These are phyloP conservation scores for Pseudochirops cupreus DNA, from an alignment of 2,797 vertebrate species.

Conservation along the genomic window DNA sequence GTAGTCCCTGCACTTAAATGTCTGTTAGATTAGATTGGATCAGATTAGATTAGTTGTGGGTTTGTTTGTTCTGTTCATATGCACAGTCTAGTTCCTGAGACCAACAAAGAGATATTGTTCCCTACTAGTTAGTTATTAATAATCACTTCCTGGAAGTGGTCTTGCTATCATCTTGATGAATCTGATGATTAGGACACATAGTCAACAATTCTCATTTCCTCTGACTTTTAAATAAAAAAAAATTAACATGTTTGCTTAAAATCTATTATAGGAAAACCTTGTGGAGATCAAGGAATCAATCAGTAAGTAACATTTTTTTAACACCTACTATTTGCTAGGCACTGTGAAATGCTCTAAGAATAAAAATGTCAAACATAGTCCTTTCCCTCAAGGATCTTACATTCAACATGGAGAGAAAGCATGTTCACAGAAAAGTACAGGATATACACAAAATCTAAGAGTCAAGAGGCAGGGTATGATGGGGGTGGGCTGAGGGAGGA, in stretches of 20 bases:
- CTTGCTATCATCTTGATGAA: background rate
- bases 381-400: background rate
- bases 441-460: background rate
- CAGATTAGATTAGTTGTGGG: background rate
- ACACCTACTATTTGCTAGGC: background rate
- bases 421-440: background rate
- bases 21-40: background rate
- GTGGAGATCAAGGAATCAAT: background rate
- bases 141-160: background rate
- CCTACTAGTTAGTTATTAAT: background rate
- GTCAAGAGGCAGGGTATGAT: background rate
- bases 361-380: background rate
- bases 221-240: background rate
- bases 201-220: background rate
- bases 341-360: background rate
- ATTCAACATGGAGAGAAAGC: background rate
- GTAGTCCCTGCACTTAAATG: background rate
- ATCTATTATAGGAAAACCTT: background rate
- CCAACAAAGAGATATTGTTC: background rate
- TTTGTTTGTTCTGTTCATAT: background rate
- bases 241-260: background rate
- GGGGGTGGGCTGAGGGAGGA: background rate
- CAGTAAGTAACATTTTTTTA: background rate
- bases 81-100: background rate
- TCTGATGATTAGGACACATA: background rate